These are phyloP conservation scores for Nothura maculosa DNA, from an alignment of 2,797 vertebrate genomes.

Conservation along the genomic window DNA sequence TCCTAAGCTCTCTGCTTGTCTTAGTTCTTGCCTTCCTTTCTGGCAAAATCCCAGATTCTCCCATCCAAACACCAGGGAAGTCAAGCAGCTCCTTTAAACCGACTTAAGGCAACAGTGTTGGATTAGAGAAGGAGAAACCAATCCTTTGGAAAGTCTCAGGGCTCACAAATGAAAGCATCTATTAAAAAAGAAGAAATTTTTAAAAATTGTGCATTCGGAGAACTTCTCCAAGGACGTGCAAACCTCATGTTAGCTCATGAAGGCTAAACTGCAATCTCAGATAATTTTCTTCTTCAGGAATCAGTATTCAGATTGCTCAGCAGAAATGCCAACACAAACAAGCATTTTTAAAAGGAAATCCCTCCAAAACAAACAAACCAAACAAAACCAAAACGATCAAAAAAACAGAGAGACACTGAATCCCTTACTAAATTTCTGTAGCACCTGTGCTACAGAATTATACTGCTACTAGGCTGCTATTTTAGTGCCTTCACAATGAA, in stretches of 20 bases:
- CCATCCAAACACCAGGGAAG: background rate
- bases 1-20: background rate
- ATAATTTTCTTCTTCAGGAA: background rate
- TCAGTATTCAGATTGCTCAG: background rate
- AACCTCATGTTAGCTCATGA: slow-evolving; percentile 12
- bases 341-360: background rate
- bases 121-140: background rate
- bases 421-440: background rate
- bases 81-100: background rate
- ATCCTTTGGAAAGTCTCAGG: background rate
- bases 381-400: too few species aligned
- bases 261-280: background rate
- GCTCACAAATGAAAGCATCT: slow-evolving; percentile 10
- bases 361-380: too few species aligned
- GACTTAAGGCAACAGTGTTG: background rate
- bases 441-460: too few species aligned
- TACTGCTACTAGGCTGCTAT: too few species aligned
- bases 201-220: background rate
- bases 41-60: background rate
- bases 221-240: slow-evolving; percentile 27
- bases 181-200: slow-evolving; percentile 1
- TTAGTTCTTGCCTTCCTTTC: background rate
- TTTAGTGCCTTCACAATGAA: background rate
- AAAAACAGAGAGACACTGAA: background rate
- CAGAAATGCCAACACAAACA: background rate